Percentiles rank a stretch among this genome's conserved stretches.
phyloP scores from a whole-genome alignment of 2,113 vertebrate species.

The Lota lota region DNA sequence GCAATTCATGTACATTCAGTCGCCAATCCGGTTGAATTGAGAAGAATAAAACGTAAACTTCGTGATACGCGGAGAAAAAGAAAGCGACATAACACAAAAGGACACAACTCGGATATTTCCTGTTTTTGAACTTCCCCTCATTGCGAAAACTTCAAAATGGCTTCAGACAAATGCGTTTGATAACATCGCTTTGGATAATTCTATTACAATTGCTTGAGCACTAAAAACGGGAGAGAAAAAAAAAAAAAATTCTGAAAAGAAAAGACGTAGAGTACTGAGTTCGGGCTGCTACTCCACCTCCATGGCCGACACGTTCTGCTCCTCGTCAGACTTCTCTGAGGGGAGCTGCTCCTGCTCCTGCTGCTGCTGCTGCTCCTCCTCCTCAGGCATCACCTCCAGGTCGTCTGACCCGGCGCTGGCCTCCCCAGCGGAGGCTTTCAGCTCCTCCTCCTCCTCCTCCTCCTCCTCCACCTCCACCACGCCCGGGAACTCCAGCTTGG shows the following conservation, averaged over 20 bases:
- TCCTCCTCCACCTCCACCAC: too few species aligned
- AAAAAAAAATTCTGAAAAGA: conserved; percentile 46
- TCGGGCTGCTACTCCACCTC: conserved; percentile 78
- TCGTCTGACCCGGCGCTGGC: conserved; percentile 49
- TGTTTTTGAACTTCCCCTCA: too few species aligned
- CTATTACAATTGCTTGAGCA: conserved; percentile 21
- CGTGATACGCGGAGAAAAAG: conserved; percentile 30
- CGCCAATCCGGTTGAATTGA: conserved; percentile 37
- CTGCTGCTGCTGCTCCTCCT: too few species aligned
- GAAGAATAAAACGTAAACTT: conserved; percentile 17
- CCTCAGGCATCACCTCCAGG: conserved; percentile 17
- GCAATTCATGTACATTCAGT: conserved; percentile 38
- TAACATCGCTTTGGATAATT: neutral
- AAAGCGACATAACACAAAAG: neutral
- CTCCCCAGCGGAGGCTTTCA: conserved; percentile 38
- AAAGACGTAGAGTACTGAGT: conserved; percentile 22
- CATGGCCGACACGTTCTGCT: conserved; percentile 80
- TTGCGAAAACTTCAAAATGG: too few species aligned
- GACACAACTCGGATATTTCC: too few species aligned
- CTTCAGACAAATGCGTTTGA: too few species aligned
- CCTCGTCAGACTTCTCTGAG: conserved; percentile 63
- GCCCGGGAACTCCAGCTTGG: too few species aligned
- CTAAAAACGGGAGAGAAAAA: neutral
- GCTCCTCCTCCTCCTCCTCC: too few species aligned
- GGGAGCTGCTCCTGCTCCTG: conserved; percentile 39